Evolutionary conservation across 2,113 vertebrate genomes (phyloP).

Genomic region (Otolemur garnettii): DNA sequence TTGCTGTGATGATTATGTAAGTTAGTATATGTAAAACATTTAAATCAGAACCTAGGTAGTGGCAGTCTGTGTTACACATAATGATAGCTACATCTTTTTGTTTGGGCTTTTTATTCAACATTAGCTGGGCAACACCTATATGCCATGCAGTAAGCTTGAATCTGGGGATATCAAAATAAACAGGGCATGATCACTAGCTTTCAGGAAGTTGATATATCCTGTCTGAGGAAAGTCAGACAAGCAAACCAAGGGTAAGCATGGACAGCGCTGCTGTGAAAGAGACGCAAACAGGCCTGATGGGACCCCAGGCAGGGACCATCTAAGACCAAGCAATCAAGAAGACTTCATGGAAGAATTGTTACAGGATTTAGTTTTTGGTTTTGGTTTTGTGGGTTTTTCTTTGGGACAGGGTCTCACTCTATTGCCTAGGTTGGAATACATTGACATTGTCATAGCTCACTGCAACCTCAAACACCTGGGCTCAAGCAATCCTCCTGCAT

Average conservation of each 20-base stretch:
- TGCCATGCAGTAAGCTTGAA: neutral
- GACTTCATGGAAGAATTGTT: slow-evolving; percentile 51
- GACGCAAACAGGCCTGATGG: neutral
- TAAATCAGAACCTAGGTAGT: slow-evolving; percentile 48
- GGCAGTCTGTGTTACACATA: slow-evolving; percentile 14
- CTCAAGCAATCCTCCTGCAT: neutral
- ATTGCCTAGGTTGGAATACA: neutral
- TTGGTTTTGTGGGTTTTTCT: neutral
- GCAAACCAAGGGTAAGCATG: neutral
- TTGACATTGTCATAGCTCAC: neutral
- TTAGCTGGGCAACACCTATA: slow-evolving; percentile 40
- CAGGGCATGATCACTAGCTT: neutral
- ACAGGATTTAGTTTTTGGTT: neutral
- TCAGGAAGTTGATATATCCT: slow-evolving; percentile 1
- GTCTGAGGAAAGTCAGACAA: slow-evolving; percentile 4
- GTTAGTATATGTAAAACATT: slow-evolving; percentile 6
- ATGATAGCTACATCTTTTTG: neutral
- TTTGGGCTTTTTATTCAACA: neutral
- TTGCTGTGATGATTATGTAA: slow-evolving; percentile 28
- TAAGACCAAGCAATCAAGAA: neutral
- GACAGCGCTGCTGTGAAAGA: neutral
- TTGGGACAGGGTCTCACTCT: neutral
- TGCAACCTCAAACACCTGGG: neutral
- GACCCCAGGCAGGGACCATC: neutral
- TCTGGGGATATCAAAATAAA: slow-evolving; percentile 27